Evolutionary conservation across 2,113 vertebrate genomes (phyloP).

Genomic region (Xyliphius kryptos): DNA sequence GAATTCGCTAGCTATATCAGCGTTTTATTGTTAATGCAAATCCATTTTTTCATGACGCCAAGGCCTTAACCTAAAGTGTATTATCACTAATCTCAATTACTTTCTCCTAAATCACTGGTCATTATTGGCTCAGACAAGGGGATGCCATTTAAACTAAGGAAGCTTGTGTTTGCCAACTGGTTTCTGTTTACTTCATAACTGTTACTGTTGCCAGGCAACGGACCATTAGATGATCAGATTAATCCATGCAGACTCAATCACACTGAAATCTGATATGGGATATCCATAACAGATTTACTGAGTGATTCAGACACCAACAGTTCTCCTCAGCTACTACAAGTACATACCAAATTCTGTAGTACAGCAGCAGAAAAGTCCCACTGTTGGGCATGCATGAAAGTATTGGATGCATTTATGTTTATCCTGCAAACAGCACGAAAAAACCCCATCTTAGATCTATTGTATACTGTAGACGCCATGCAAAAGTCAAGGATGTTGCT

Average conservation of each 20-base stretch:
- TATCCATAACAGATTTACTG: slow-evolving; percentile 30
- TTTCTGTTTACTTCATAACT: slow-evolving; percentile 62
- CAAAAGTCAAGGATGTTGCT: slow-evolving; percentile 34
- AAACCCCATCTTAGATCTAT: background rate
- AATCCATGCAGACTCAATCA: slow-evolving; percentile 53
- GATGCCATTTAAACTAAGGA: slow-evolving; percentile 23
- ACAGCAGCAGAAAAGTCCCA: too few relatives aligned
- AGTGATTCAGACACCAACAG: slow-evolving; percentile 11
- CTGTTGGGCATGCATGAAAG: too few relatives aligned
- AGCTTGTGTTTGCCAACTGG: slow-evolving; percentile 49
- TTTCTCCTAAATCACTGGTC: slow-evolving; percentile 21
- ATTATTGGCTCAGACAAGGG: slow-evolving; percentile 38
- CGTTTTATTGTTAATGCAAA: slow-evolving; percentile 5
- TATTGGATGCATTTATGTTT: background rate
- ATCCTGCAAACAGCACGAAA: background rate
- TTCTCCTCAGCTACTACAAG: background rate
- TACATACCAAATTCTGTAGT: background rate
- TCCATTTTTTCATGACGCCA: background rate
- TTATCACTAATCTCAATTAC: slow-evolving; percentile 30
- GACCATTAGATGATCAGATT: slow-evolving; percentile 42
- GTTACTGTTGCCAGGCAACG: slow-evolving; percentile 62
- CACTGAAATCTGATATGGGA: slow-evolving; percentile 33
- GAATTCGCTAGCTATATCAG: slow-evolving; percentile 3
- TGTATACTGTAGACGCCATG: background rate
- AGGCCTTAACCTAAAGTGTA: background rate